A percentile compares a stretch with the other conserved stretches of the same genome.
phyloP scores from a whole-genome alignment of 2,888 invertebrate genomes.

The Calameuta pallipes region DNA sequence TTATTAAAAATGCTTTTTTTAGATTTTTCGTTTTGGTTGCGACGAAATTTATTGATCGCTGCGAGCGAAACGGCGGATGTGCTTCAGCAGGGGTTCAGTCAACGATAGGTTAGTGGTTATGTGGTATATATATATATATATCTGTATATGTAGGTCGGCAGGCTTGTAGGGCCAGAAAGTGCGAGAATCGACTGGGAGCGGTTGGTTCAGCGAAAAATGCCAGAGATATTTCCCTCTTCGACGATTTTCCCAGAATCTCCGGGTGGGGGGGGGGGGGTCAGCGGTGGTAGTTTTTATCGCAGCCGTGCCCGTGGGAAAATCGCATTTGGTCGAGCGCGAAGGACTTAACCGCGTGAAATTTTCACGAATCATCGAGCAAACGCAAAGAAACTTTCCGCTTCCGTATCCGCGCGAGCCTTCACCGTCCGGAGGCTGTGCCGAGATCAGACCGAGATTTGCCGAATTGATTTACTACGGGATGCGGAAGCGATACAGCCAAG shows the following conservation, averaged over 20 bases:
- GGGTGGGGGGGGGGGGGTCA: no score
- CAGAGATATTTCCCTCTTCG: background rate
- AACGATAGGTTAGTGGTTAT: background rate
- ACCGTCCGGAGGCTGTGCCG: background rate
- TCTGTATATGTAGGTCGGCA: background rate
- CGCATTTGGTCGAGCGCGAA: no score
- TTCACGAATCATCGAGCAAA: constrained; percentile 23
- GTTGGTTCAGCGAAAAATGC: background rate
- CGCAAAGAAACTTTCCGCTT: constrained; percentile 13
- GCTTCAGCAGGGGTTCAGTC: background rate
- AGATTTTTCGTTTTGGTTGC: background rate
- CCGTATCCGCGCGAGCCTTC: constrained; percentile 1
- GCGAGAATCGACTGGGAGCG: background rate
- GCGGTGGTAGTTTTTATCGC: background rate
- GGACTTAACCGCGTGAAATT: constrained; percentile 21
- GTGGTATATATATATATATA: background rate
- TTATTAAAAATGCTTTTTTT: background rate
- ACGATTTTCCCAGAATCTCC: background rate
- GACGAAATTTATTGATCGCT: background rate
- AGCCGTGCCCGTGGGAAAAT: no score
- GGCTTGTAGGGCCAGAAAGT: background rate
- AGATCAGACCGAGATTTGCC: background rate
- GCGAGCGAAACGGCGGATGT: background rate
- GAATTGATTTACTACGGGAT: constrained; percentile 2
- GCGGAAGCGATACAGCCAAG: background rate